A percentile compares a stretch with the other conserved stretches of the same genome.
Evolutionary conservation across 2,888 invertebrate species (phyloP).

Genomic region (Abscondita cerata): DNA sequence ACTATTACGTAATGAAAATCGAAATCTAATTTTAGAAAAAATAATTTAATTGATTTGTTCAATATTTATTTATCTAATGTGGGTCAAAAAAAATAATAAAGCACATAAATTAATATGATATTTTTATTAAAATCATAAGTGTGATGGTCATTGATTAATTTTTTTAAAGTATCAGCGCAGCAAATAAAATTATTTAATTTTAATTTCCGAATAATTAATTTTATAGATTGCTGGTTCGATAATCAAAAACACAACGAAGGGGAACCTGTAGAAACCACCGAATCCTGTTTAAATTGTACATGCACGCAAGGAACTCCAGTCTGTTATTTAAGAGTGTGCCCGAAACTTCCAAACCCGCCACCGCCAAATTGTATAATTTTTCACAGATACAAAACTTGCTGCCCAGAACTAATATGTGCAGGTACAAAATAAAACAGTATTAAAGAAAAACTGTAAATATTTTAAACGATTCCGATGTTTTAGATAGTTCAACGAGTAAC

Average conservation of each 20-base stretch:
- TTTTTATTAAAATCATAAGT: no score
- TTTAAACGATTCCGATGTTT: constrained; percentile 6
- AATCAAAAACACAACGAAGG: constrained; percentile 73
- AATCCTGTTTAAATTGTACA: constrained; percentile 80
- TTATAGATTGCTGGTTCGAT: constrained; percentile 75
- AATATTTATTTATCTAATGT: no score
- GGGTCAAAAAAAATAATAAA: no score
- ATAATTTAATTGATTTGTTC: no score
- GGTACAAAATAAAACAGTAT: no score
- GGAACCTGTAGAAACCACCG: constrained; percentile 69
- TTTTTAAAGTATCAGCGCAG: no score
- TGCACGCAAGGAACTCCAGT: constrained; percentile 76
- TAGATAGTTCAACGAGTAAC: constrained; percentile 40
- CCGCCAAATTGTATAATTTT: constrained; percentile 76
- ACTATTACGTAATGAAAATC: background rate
- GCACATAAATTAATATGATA: no score
- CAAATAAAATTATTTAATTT: no score
- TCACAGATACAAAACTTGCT: constrained; percentile 74
- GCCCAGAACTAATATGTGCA: constrained; percentile 79
- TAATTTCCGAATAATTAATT: constrained; percentile 15
- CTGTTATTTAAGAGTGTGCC: constrained; percentile 80
- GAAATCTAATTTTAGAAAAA: constrained; percentile 3
- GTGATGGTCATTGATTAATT: no score
- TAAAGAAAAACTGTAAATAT: no score
- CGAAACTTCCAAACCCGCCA: constrained; percentile 75